These are phyloP conservation scores for Caenorhabditis angaria DNA, from an alignment of 2,888 invertebrate genomes.

Conservation along the genomic window DNA sequence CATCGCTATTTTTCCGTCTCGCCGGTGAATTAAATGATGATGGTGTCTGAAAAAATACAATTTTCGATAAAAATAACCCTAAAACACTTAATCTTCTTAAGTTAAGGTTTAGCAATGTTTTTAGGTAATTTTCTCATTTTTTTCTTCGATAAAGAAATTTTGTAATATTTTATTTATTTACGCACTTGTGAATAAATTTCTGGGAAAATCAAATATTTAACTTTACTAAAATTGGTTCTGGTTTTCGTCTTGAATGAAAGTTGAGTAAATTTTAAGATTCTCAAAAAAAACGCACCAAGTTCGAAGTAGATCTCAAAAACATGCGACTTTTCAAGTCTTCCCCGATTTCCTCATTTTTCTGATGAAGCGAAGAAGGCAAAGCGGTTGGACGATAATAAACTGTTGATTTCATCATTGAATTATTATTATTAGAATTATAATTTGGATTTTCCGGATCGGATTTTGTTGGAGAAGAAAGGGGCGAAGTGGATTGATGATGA, in stretches of 20 bases:
- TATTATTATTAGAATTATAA: too few relatives aligned
- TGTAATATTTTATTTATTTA: neutral
- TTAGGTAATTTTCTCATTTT: too few relatives aligned
- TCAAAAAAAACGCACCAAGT: too few relatives aligned
- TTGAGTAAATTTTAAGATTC: too few relatives aligned
- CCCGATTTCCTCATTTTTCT: neutral
- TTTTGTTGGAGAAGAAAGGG: too few relatives aligned
- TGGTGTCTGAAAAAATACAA: neutral
- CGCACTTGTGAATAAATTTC: neutral
- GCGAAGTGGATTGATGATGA: too few relatives aligned
- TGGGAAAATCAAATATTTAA: neutral
- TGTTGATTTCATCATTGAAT: neutral
- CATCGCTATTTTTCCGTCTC: neutral
- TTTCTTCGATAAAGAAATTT: too few relatives aligned
- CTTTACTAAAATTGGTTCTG: neutral
- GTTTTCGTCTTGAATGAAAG: neutral
- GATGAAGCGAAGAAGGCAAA: neutral
- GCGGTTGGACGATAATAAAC: neutral
- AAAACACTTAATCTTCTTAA: neutral
- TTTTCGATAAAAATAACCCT: too few relatives aligned
- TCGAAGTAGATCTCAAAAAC: too few relatives aligned
- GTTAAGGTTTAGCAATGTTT: too few relatives aligned
- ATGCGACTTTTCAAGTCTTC: neutral
- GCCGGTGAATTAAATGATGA: neutral
- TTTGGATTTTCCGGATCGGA: too few relatives aligned